Percentiles rank a stretch among this genome's conserved stretches.
phyloP scores from a whole-genome alignment of 1,140 invertebrate genomes.

The Protaetia brevitarsis region DNA sequence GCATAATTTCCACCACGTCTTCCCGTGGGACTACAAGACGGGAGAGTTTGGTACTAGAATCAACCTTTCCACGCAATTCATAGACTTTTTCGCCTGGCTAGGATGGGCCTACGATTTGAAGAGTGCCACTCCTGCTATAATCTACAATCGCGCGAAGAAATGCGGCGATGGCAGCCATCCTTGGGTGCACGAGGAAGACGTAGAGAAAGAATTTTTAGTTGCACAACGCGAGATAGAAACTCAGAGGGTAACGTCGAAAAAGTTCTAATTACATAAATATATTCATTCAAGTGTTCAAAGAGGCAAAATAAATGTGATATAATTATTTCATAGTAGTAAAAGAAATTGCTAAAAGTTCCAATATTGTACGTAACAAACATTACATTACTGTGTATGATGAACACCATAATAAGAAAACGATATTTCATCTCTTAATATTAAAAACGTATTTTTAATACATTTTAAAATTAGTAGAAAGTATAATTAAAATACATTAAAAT shows the following conservation, averaged over 20 bases:
- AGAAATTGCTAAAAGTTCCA: neutral
- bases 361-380: neutral
- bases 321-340: neutral
- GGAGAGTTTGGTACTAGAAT: slow-evolving; percentile 69
- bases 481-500: too few relatives aligned
- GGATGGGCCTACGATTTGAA: slow-evolving; percentile 74
- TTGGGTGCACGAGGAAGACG: slow-evolving; percentile 54
- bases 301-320: neutral
- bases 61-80: slow-evolving; percentile 70
- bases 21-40: slow-evolving; percentile 85
- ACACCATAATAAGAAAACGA: neutral
- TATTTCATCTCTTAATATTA: too few relatives aligned
- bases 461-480: neutral
- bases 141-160: slow-evolving; percentile 57
- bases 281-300: neutral
- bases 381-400: neutral
- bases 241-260: neutral
- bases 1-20: slow-evolving; percentile 94
- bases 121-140: slow-evolving; percentile 62
- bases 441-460: too few relatives aligned
- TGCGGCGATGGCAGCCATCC: slow-evolving; percentile 61
- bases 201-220: slow-evolving; percentile 46
- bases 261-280: neutral
- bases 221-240: slow-evolving; percentile 14
- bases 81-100: slow-evolving; percentile 66